Evolutionary conservation across 2,888 invertebrate species (phyloP), one percentile per base, ranked within the genome.

Genomic region (Cylindroiulus punctatus): DNA sequence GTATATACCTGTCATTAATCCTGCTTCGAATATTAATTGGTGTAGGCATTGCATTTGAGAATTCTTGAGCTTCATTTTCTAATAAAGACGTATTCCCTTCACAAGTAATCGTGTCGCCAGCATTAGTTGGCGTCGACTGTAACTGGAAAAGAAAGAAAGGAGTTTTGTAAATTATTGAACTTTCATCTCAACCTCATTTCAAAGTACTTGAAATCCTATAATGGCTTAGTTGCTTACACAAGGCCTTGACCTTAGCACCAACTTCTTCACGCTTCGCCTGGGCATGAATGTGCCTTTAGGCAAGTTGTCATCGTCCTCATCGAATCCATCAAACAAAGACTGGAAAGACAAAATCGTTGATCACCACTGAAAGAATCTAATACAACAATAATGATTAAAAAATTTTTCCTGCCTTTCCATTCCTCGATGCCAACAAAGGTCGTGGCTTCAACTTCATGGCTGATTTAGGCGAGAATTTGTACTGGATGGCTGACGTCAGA

Each of bases 291-390:
- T 90, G 88, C 91, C 91, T 26, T 88, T 88, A 7, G 87, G 76
- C 17, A 86, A 86, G 17, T 88, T 87, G 83, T 90, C 90, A 82
- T 96, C 95, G 14, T 95, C 94, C 89, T 97, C 96, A 88, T 96
- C 96, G 0, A 97, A 91, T 0, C 97, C 97, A 89, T 97, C 97
- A 91, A 98, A 98, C 0, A 98, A 88, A 88, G 87, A 26, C 87
- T 87, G 44, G 52, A 87, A 44, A 44, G 5, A 22, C 47, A 36
- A 83, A 42, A 42, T 36, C 10, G 12, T 19, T 81, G 81, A 32
- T 32, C 17, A 1, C 81, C 26, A 17, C 32, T 17, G 26, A 81
- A 81, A 26, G 1, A 17, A 81, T 81, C 26, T 26, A 26, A 14
- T 4, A 12, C 17, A 52, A 52, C 4, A 85, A 84, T 14, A 26